Evolutionary conservation across 2,888 invertebrate genomes (phyloP).

Genomic region (Ischnura elegans): DNA sequence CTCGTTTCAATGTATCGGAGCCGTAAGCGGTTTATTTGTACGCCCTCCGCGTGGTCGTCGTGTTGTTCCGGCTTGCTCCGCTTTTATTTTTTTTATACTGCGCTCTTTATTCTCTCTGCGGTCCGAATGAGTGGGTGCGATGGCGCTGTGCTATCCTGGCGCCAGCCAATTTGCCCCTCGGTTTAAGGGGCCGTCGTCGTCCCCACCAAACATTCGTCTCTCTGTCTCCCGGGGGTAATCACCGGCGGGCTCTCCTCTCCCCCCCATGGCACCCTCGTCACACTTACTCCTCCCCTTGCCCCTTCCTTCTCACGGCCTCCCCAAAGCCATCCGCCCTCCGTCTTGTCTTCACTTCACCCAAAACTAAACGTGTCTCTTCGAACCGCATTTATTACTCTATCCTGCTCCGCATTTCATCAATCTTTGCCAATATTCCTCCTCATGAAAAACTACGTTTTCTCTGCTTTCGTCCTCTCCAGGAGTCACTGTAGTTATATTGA

Average conservation of each 20-base stretch:
- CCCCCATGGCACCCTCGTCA: not conserved
- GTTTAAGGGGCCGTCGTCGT: not conserved
- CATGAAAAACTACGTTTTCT: no score
- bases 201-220: not conserved
- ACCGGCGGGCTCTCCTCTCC: not conserved
- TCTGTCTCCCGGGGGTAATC: constrained; percentile 36
- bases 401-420: no score
- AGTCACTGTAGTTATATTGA: no score
- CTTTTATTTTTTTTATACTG: not conserved
- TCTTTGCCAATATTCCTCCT: no score
- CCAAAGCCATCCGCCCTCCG: not conserved
- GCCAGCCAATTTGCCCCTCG: not conserved
- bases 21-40: not conserved
- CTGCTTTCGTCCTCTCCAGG: no score
- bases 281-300: not conserved
- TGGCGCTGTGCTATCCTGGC: not conserved
- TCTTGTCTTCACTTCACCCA: not conserved
- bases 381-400: no score
- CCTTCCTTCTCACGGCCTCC: not conserved
- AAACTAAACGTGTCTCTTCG: not conserved
- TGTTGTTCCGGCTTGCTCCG: not conserved
- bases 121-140: not conserved
- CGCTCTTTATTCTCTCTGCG: not conserved
- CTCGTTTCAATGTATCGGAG: not conserved
- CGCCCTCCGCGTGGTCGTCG: not conserved